Percentiles rank a stretch among this genome's conserved stretches.
Evolutionary conservation across 2,888 invertebrate genomes (phyloP).

Genomic region (Leucophora obtusa): DNA sequence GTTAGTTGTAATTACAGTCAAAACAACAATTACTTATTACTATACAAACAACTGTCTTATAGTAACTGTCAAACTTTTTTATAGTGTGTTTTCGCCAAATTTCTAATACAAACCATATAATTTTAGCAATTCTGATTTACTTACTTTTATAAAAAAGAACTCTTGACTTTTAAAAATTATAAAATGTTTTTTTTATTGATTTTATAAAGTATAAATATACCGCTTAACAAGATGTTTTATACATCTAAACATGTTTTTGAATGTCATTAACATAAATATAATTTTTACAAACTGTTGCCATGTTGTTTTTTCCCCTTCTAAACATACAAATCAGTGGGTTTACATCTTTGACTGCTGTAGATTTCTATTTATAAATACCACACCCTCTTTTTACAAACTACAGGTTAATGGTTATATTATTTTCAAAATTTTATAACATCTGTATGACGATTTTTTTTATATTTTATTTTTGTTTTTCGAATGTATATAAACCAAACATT

Average conservation of each 20-base stretch:
- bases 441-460: conserved; percentile 28
- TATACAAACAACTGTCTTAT: too few species aligned
- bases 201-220: too few species aligned
- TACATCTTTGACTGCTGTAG: background rate
- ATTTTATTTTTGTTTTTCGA: background rate
- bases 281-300: conserved; percentile 10
- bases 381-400: background rate
- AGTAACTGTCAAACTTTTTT: too few species aligned
- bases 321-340: background rate
- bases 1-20: too few species aligned
- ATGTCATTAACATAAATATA: conserved; percentile 2
- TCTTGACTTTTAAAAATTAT: too few species aligned
- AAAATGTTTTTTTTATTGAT: too few species aligned
- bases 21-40: too few species aligned
- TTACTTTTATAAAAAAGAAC: too few species aligned
- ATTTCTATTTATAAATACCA: background rate
- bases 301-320: background rate
- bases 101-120: too few species aligned
- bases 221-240: too few species aligned
- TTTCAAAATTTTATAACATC: conserved; percentile 21
- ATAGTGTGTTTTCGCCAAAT: too few species aligned
- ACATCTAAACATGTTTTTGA: background rate
- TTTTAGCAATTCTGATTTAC: too few species aligned
- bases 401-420: conserved; percentile 14
- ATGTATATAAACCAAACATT: conserved; percentile 32